Percentiles rank a stretch among this genome's conserved stretches.
Conservation (phyloP, 2,797 vertebrate species). For the Garrulus glandarius region DNA sequence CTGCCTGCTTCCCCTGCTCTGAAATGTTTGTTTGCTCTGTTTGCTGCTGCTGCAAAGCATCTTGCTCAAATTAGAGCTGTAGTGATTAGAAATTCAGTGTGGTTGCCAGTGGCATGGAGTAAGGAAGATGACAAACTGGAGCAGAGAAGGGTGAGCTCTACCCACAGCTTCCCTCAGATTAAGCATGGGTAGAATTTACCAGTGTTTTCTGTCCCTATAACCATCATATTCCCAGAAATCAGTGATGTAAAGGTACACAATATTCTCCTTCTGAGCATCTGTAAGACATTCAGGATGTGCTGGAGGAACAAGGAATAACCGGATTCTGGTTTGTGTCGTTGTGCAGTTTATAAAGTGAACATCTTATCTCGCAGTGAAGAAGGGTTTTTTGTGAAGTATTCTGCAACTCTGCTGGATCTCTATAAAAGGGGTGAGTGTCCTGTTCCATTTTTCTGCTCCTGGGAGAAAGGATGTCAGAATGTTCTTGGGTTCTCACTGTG, state of each 20-base stretch:
- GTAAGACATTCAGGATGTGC: no score
- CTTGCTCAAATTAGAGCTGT: background rate
- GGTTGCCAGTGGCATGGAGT: background rate
- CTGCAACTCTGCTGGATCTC: slow-evolving; percentile 76
- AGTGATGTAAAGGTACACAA: background rate
- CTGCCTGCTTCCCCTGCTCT: background rate
- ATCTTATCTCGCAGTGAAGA: slow-evolving; percentile 77
- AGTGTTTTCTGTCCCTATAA: background rate
- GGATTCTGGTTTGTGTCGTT: background rate
- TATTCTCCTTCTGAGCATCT: background rate
- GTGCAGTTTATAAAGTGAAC: slow-evolving; percentile 83
- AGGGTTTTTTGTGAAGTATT: slow-evolving; percentile 86
- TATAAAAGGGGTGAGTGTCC: slow-evolving; percentile 81
- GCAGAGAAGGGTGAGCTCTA: background rate
- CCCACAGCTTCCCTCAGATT: background rate
- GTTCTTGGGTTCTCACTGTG: background rate
- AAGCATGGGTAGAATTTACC: background rate
- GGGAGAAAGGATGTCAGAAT: background rate
- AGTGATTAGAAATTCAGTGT: background rate
- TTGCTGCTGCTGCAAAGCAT: background rate
- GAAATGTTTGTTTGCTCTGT: background rate
- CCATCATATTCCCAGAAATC: background rate
- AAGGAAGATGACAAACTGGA: background rate
- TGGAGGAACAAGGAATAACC: background rate
- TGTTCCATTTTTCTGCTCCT: background rate